Evolutionary conservation across 2,797 vertebrate species (phyloP).

Genomic region (Gobionotothen gibberifrons): DNA sequence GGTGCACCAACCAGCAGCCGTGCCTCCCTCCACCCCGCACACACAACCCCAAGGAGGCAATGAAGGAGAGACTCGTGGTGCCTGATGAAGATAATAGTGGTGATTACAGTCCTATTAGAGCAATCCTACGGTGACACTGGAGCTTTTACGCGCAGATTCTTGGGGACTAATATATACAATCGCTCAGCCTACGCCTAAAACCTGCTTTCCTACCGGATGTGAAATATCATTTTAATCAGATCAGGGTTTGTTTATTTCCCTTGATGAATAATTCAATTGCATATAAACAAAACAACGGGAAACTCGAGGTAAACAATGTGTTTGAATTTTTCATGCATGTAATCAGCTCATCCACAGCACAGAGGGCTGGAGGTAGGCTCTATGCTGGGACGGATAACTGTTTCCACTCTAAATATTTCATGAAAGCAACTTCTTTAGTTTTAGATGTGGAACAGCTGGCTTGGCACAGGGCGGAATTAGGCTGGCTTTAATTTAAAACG

Average conservation of each 20-base stretch:
- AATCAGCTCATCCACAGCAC: conserved; percentile 38
- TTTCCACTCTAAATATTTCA: conserved; percentile 40
- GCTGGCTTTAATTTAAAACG: background rate
- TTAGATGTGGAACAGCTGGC: conserved; percentile 13
- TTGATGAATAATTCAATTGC: conserved; percentile 49
- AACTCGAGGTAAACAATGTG: conserved; percentile 40
- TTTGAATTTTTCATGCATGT: conserved; percentile 38
- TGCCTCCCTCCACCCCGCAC: conserved; percentile 6
- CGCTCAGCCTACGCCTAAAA: conserved; percentile 6
- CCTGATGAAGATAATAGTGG: conserved; percentile 18
- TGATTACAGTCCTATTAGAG: conserved; percentile 20
- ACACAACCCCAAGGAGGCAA: conserved; percentile 6
- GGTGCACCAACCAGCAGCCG: conserved; percentile 32
- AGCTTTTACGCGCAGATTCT: conserved; percentile 66
- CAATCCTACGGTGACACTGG: conserved; percentile 5
- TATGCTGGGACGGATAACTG: conserved; percentile 27
- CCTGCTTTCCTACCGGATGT: background rate
- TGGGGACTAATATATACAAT: conserved; percentile 15
- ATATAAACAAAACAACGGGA: conserved; percentile 24
- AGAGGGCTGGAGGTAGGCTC: background rate
- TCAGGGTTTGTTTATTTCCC: conserved; percentile 37
- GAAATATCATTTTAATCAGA: conserved; percentile 25
- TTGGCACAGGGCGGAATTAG: conserved; percentile 1
- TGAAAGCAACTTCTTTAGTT: conserved; percentile 30
- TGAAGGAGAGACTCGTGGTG: conserved; percentile 18